Evolutionary conservation across 2,797 vertebrate genomes (phyloP), one percentile per base, ranked within the genome.

Genomic region (Fundulus diaphanus): DNA sequence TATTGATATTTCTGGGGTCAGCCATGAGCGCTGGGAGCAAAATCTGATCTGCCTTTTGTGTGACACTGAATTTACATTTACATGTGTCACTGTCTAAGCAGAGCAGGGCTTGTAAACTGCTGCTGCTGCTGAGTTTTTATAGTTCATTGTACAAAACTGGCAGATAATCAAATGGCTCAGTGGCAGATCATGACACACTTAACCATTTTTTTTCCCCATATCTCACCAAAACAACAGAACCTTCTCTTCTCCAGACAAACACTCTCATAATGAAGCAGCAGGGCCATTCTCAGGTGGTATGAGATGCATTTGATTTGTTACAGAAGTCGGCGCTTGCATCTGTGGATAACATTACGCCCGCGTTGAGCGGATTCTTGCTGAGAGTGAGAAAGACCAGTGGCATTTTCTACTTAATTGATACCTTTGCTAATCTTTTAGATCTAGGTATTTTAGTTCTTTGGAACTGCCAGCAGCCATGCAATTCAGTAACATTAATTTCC

Each of bases 1-100:
- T 65, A 72, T 74, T 54, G 27, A 80, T 80, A 81, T 85, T 72
- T 85, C 71, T 79, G 69, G 69, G 71, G 68, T 80, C 68, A 82
- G 68, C 1, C 4, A 65, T 71, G 52, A n/a, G 72, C 70, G 74
- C 73, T 63, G 49, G 33, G 46, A 68, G 49, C 35, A 72, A 77
- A 77, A 77, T 67, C 44, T 63, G 70, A 80, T 65, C 27, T 15
- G 37, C 44, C 29, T 70, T 51, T 49, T 59, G 1, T 33, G 48
- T 48, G 65, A 18, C 37, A 77, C 48, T 51, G 68, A 77, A 77
- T 72, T 52, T 79, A 86, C 67, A 76, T 68, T 67, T 27, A 16
- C 12, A 27, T 44, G 73, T 70, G 82, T 82, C 68, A 68, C 70
- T 82, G 67, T 68, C 51, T 66, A 44, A 49, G 35, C 1, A 24